Evolutionary conservation across 2,888 invertebrate genomes (phyloP).

Genomic region (Dryocosmus kuriphilus): DNA sequence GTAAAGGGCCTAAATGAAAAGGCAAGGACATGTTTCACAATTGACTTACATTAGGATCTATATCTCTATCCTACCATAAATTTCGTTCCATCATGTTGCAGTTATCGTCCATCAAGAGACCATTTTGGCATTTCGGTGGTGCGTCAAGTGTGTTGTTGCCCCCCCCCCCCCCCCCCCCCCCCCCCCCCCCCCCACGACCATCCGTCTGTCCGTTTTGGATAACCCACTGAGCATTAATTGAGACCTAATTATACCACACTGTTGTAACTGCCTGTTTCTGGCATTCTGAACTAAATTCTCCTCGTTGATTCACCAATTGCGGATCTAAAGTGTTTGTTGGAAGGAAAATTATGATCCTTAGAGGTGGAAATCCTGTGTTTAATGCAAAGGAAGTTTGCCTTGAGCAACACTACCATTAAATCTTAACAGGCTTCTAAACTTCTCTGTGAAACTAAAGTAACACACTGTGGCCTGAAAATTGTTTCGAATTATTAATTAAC

Average conservation of each 20-base stretch:
- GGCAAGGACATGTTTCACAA: neutral
- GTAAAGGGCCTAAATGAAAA: neutral
- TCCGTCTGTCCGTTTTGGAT: slow-evolving; percentile 11
- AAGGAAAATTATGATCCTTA: slow-evolving; percentile 20
- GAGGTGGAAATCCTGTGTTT: slow-evolving; percentile 14
- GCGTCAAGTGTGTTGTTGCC: neutral
- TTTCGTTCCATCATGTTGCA: slow-evolving; percentile 4
- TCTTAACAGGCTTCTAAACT: neutral
- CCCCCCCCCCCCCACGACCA: neutral
- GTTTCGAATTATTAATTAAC: neutral
- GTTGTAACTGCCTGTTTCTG: slow-evolving; percentile 24
- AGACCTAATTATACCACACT: slow-evolving; percentile 56
- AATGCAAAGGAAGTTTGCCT: neutral
- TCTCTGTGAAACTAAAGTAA: neutral
- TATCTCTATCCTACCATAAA: neutral
- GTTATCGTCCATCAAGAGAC: slow-evolving; percentile 21
- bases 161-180: neutral
- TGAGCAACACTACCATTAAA: neutral
- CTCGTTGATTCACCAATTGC: slow-evolving; percentile 4
- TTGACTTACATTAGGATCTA: neutral
- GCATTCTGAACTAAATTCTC: slow-evolving; percentile 22
- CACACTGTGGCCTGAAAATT: neutral
- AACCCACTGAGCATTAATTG: slow-evolving; percentile 57
- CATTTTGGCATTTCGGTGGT: slow-evolving; percentile 22
- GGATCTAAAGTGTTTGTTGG: neutral